Evolutionary conservation across 2,888 invertebrate genomes (phyloP).

Genomic region (Dione vanillae): DNA sequence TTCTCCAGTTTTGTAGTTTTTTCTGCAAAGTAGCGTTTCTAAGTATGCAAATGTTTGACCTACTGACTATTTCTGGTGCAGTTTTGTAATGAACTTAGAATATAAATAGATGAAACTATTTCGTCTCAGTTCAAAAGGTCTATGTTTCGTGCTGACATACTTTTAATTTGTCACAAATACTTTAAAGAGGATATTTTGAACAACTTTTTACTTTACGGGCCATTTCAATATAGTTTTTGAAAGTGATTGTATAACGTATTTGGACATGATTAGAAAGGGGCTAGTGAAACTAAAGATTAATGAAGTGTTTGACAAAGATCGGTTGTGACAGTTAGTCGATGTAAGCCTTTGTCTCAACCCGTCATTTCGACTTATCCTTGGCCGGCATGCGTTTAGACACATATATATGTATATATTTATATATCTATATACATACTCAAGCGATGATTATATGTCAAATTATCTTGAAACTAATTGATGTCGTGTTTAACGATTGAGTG

Average conservation of each 20-base stretch:
- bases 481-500: neutral
- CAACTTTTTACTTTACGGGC: neutral
- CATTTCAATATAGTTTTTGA: neutral
- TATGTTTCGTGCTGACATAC: neutral
- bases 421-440: neutral
- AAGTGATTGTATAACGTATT: conserved; percentile 27
- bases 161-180: conserved; percentile 8
- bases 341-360: conserved; percentile 33
- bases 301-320: conserved; percentile 49
- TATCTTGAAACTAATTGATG: conserved; percentile 11
- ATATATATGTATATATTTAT: too few species aligned
- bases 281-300: conserved; percentile 52
- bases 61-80: conserved; percentile 17
- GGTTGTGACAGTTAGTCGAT: conserved; percentile 38
- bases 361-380: conserved; percentile 24
- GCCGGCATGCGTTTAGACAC: conserved; percentile 3
- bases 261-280: conserved; percentile 45
- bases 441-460: conserved; percentile 15
- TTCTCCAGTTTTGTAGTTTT: conserved; percentile 22
- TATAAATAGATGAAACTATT: neutral
- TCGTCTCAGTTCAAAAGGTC: conserved; percentile 15
- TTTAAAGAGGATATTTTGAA: neutral
- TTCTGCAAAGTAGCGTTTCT: conserved; percentile 23
- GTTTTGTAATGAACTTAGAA: conserved; percentile 18
- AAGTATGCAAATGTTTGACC: conserved; percentile 34